A percentile compares a stretch with the other conserved stretches of the same genome.
Evolutionary conservation across 2,797 vertebrate species (phyloP).

Genomic region (Melanotaenia parkinsoni): DNA sequence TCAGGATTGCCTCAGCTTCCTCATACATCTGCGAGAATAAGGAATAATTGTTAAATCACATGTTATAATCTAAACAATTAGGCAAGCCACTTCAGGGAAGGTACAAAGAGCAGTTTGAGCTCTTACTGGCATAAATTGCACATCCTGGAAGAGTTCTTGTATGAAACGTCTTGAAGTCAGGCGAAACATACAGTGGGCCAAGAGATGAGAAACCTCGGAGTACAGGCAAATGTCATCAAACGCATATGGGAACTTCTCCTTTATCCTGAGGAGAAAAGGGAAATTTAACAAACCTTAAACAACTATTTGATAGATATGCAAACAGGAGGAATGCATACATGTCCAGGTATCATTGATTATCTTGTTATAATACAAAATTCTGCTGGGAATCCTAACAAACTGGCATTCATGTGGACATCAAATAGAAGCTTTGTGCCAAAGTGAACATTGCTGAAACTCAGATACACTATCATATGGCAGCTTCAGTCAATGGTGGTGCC

Average conservation of each 20-base stretch:
- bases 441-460: not conserved
- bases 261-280: constrained; percentile 85
- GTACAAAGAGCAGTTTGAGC: no score
- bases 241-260: constrained; percentile 97
- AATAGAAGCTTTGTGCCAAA: not conserved
- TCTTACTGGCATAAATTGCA: constrained; percentile 95
- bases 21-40: constrained; percentile 90
- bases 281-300: not conserved
- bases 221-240: constrained; percentile 99
- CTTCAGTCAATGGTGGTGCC: not conserved
- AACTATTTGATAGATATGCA: not conserved
- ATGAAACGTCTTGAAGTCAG: constrained; percentile 96
- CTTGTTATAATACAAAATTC: not conserved
- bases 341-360: not conserved
- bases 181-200: constrained; percentile 96
- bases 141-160: constrained; percentile 98
- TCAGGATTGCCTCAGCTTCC: constrained; percentile 95
- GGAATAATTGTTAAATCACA: not conserved
- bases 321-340: not conserved
- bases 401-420: not conserved
- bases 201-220: constrained; percentile 95
- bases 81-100: not conserved
- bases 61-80: not conserved
- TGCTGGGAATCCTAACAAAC: not conserved
- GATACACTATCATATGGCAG: not conserved